Conservation (phyloP, 2,113 vertebrate genomes). For the Glaucomys volans region DNA sequence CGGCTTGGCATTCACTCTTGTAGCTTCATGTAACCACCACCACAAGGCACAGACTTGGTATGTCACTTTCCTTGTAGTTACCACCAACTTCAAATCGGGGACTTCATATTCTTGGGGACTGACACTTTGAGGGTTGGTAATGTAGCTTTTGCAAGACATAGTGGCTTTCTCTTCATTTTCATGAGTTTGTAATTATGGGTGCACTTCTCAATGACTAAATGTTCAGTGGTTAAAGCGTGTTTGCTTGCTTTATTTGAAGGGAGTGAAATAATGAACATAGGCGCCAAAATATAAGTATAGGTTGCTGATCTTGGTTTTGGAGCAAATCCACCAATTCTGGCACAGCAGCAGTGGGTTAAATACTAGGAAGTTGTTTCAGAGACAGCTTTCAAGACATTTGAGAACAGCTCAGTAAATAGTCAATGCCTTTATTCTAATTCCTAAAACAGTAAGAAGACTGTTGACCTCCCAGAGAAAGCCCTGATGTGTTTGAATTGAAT, state of each 20-base stretch:
- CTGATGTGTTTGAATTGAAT: neutral
- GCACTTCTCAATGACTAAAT: neutral
- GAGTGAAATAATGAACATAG: neutral
- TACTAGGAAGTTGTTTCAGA: neutral
- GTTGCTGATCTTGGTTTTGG: neutral
- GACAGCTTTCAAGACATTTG: neutral
- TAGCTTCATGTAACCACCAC: neutral
- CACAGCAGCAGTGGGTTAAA: neutral
- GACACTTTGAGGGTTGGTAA: neutral
- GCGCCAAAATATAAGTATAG: neutral
- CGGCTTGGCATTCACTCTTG: too few relatives aligned
- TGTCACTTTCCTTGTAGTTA: neutral
- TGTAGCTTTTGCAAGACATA: neutral
- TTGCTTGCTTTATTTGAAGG: slow-evolving; percentile 11
- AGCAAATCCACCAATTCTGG: neutral
- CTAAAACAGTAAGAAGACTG: neutral
- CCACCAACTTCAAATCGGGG: neutral
- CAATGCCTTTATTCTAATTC: neutral
- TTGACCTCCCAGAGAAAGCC: neutral
- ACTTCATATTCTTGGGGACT: neutral
- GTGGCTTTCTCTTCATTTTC: neutral
- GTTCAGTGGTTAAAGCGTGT: neutral
- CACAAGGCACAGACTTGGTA: neutral
- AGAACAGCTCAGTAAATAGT: slow-evolving; percentile 35
- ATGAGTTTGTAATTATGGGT: neutral